A percentile compares a stretch with the other conserved stretches of the same genome.
Conservation (phyloP, 1,140 invertebrate species). For the Anthonomus grandis region DNA sequence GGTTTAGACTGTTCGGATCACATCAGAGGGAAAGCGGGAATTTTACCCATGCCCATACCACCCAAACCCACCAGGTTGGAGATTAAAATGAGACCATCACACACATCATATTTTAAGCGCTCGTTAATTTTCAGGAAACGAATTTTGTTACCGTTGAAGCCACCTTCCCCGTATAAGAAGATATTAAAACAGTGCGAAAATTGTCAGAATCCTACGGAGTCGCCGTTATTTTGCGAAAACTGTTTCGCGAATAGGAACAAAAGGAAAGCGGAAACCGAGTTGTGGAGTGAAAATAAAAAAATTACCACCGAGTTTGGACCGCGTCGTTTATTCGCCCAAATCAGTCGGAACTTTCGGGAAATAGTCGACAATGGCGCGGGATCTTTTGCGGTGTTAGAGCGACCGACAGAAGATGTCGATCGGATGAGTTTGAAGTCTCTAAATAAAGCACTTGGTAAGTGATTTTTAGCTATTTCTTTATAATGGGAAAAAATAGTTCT, state of each 20-base stretch:
- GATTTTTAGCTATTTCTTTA: not conserved
- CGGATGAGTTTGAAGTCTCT: slow-evolving; percentile 18
- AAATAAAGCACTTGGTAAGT: slow-evolving; percentile 20
- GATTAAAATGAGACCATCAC: not conserved
- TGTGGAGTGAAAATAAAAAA: slow-evolving; percentile 28
- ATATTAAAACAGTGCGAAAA: slow-evolving; percentile 27
- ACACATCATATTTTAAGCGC: not conserved
- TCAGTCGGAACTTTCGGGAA: slow-evolving; percentile 17
- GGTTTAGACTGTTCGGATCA: slow-evolving; percentile 54
- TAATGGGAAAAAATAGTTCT: slow-evolving; percentile 1
- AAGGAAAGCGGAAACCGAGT: slow-evolving; percentile 23
- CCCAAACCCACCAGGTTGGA: slow-evolving; percentile 4
- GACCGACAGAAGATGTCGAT: slow-evolving; percentile 3
- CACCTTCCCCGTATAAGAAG: slow-evolving; percentile 26
- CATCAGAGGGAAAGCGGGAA: slow-evolving; percentile 56
- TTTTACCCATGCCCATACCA: slow-evolving; percentile 38
- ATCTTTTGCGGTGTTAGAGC: slow-evolving; percentile 15
- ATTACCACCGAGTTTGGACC: slow-evolving; percentile 28
- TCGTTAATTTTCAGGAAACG: slow-evolving; percentile 4
- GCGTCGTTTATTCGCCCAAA: slow-evolving; percentile 29
- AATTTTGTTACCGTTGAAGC: not conserved
- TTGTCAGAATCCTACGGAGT: slow-evolving; percentile 25
- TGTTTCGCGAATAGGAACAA: slow-evolving; percentile 23
- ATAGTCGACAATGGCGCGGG: slow-evolving; percentile 1
- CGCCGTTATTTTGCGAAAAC: slow-evolving; percentile 32